Evolutionary conservation across 2,113 vertebrate species (phyloP), one percentile per base, ranked within the genome.

Genomic region (Pomatorhinus ruficollis): DNA sequence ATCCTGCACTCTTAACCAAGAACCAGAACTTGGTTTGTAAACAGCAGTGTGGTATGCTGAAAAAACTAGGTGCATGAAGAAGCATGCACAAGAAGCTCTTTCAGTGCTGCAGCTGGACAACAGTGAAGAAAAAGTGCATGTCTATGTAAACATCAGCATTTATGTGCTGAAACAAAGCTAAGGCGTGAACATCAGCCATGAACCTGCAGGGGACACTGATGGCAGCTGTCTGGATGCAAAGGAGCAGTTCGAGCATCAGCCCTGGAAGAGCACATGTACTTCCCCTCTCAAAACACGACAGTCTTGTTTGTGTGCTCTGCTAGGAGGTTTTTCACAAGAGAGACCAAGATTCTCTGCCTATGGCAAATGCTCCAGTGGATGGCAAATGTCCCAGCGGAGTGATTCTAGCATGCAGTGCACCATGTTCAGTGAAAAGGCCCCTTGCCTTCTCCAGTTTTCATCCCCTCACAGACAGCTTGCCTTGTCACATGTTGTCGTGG

Each of bases 241-340:
- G 23, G 40, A 87, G 39, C 2, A 5, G 11, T 45, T 72, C 17
- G 28, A 78, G 45, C 27, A 35, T 22, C 39, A 75, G 49, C 74
- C 31, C 42, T 27, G 8, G 35, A 35, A 56, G 6, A 83, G 27
- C 54, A 79, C 0, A 0, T 30, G 5, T 70, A 22, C 27, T 76
- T 72, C 22, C 30, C 61, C 44, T 82, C 8, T 1, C 69, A 64
- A 54, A 93, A 40, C 2, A 76, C 16, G n/a, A 45, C 53, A 61
- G 45, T 8, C 66, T 44, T 35, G 6, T 80, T 60, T 50, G 19
- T n/a, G 15, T 74, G 31, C 37, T 87, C 70, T 45, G 28, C 75
- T 39, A 33, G 27, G 42, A 71, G n/a, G 15, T 19, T 75, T 60
- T 61, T 65, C 59, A 76, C 2, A 2, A 40, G 18, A 40, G 4